Conservation (phyloP, 2,888 invertebrate species). For the Zaprionus obscuricornis region DNA sequence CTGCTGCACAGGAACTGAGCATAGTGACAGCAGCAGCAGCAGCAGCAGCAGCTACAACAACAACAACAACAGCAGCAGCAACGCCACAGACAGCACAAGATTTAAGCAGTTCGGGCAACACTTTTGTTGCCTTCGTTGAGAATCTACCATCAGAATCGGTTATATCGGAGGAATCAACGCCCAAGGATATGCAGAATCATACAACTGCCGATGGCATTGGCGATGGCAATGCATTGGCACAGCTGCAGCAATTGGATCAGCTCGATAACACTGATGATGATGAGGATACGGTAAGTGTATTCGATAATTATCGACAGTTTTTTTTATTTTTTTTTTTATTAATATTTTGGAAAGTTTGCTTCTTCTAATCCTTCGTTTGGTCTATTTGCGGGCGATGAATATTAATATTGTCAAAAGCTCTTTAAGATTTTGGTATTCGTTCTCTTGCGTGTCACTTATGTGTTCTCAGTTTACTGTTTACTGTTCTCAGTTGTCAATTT, state of each 20-base stretch:
- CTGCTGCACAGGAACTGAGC: too few relatives aligned
- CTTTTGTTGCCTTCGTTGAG: constrained; percentile 80
- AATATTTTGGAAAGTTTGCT: neutral
- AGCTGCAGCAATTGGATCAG: constrained; percentile 45
- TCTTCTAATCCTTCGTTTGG: neutral
- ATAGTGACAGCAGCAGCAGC: neutral
- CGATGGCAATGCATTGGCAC: constrained; percentile 43
- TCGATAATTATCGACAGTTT: constrained; percentile 13
- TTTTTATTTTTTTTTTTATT: constrained; percentile 1
- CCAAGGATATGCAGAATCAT: constrained; percentile 74
- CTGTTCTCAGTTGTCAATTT: too few relatives aligned
- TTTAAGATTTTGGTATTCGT: too few relatives aligned
- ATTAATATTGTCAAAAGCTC: too few relatives aligned
- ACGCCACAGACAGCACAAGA: constrained; percentile 27
- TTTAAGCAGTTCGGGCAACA: constrained; percentile 17
- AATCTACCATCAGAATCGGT: constrained; percentile 81
- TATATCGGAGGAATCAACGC: constrained; percentile 82
- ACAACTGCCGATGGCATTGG: constrained; percentile 28
- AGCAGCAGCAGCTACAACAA: neutral
- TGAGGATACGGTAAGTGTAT: constrained; percentile 76
- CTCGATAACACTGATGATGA: constrained; percentile 69
- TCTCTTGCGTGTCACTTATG: too few relatives aligned
- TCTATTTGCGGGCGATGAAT: neutral
- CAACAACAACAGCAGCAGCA: neutral
- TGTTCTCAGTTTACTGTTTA: too few relatives aligned